Evolutionary conservation across 2,113 vertebrate species (phyloP).

Genomic region (Reinhardtius hippoglossoides): DNA sequence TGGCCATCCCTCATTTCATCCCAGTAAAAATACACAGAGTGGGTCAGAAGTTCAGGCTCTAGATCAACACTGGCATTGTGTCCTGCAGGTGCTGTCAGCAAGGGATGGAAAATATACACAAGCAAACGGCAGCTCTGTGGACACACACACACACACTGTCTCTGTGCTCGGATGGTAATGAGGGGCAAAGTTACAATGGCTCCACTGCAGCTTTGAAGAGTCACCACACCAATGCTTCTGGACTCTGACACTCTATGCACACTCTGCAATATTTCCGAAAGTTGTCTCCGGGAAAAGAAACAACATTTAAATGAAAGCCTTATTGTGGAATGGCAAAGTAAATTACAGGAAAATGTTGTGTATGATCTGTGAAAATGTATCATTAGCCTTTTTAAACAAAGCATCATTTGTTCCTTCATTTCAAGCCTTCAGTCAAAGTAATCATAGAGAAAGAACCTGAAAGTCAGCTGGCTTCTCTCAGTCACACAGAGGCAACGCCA

Average conservation of each 20-base stretch:
- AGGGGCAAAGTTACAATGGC: conserved; percentile 22
- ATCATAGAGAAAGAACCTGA: neutral
- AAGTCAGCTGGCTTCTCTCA: neutral
- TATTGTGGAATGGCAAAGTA: neutral
- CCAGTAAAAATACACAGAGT: conserved; percentile 74
- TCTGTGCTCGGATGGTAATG: neutral
- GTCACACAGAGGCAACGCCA: no score
- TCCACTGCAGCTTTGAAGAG: neutral
- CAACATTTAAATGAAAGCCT: neutral
- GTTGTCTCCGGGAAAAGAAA: neutral
- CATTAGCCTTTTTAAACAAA: neutral
- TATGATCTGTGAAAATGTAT: neutral
- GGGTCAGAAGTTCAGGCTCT: conserved; percentile 79
- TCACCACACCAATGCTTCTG: neutral
- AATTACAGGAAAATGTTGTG: neutral
- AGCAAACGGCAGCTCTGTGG: conserved; percentile 8
- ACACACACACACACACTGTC: conserved; percentile 21
- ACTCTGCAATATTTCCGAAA: neutral
- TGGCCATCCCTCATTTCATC: conserved; percentile 59
- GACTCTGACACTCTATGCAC: neutral
- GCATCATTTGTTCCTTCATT: neutral
- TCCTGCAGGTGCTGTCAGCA: conserved; percentile 75
- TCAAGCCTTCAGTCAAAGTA: neutral
- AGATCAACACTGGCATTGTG: conserved; percentile 67
- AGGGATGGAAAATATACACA: conserved; percentile 49